Conservation (phyloP, 2,888 invertebrate species). For the Gandaritis pyraliata region DNA sequence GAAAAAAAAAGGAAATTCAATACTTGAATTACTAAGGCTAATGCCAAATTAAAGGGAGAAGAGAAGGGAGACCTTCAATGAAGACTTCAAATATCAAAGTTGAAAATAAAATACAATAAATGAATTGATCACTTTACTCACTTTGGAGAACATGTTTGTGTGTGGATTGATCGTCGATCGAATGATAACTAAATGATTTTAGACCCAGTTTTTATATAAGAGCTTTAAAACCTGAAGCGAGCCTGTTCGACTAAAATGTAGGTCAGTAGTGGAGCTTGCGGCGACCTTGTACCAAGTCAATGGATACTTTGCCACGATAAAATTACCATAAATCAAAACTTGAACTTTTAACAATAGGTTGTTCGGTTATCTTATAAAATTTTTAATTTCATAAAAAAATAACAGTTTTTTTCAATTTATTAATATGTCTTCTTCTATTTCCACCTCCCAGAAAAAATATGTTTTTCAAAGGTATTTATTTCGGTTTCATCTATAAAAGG, state of each 20-base stretch:
- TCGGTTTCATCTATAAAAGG: too few species aligned
- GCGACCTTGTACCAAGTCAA: conserved; percentile 38
- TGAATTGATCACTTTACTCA: conserved; percentile 41
- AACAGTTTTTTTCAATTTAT: too few species aligned
- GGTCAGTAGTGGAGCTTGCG: conserved; percentile 35
- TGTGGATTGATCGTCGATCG: conserved; percentile 42
- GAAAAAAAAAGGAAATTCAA: conserved; percentile 5
- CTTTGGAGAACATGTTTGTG: conserved; percentile 56
- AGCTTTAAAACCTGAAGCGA: conserved; percentile 28
- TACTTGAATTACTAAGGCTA: not conserved
- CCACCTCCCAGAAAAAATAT: too few species aligned
- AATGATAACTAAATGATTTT: conserved; percentile 38
- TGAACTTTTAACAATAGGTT: not conserved
- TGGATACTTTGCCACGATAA: conserved; percentile 2
- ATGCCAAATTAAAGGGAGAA: not conserved
- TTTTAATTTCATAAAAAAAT: not conserved
- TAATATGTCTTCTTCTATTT: too few species aligned
- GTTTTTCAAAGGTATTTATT: too few species aligned
- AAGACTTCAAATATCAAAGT: not conserved
- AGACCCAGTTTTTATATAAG: conserved; percentile 42
- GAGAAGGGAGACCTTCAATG: not conserved
- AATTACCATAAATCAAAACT: conserved; percentile 6
- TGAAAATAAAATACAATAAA: not conserved
- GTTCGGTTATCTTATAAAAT: not conserved
- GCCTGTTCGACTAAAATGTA: conserved; percentile 18